A percentile compares a stretch with the other conserved stretches of the same genome.
These are phyloP conservation scores for Chaitophorus viminalis DNA, from an alignment of 2,888 invertebrate species.

Conservation along the genomic window DNA sequence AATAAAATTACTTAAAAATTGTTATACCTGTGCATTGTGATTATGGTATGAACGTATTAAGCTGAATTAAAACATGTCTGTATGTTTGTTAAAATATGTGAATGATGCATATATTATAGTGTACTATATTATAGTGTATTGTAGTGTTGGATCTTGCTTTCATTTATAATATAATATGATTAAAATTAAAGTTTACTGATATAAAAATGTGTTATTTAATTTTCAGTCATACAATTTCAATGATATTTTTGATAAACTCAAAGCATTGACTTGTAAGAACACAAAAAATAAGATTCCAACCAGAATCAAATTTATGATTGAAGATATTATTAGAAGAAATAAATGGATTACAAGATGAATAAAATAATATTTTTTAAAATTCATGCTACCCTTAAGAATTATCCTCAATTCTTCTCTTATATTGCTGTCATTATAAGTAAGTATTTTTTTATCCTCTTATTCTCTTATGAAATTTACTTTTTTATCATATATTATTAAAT, in stretches of 20 bases:
- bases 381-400: slow-evolving; percentile 67
- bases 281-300: slow-evolving; percentile 67
- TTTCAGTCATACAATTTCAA: slow-evolving; percentile 11
- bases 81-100: no score
- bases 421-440: slow-evolving; percentile 77
- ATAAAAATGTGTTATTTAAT: no score
- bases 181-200: no score
- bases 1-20: no score
- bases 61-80: no score
- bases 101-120: no score
- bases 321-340: slow-evolving; percentile 86
- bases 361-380: slow-evolving; percentile 70
- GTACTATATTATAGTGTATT: no score
- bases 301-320: slow-evolving; percentile 80
- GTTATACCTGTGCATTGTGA: no score
- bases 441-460: slow-evolving; percentile 63
- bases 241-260: slow-evolving; percentile 70
- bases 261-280: slow-evolving; percentile 70
- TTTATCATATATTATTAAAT: neutral
- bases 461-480: neutral
- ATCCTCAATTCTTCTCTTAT: slow-evolving; percentile 85
- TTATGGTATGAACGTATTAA: no score
- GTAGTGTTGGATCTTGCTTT: no score
- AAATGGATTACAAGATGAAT: slow-evolving; percentile 84
- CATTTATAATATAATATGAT: no score